These are phyloP conservation scores for Erithacus rubecula DNA, from an alignment of 2,797 vertebrate genomes.

Conservation along the genomic window DNA sequence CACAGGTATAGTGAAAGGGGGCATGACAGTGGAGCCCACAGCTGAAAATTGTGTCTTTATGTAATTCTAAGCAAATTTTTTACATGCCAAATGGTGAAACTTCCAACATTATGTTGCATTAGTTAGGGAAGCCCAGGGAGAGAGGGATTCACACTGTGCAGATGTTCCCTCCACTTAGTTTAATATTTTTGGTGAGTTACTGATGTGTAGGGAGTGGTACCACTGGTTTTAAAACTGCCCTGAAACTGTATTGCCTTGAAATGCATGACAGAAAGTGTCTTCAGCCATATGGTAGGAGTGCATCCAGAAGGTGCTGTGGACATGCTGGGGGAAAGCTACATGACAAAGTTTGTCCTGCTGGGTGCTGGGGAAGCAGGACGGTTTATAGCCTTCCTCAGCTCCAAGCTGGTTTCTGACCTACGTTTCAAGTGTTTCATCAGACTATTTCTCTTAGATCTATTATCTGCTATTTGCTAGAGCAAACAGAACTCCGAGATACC, in stretches of 20 bases:
- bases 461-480: slow-evolving; percentile 26
- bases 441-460: slow-evolving; percentile 1
- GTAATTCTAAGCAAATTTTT: background rate
- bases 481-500: slow-evolving; percentile 31
- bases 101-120: background rate
- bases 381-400: background rate
- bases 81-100: background rate
- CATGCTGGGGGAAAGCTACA: fast-evolving
- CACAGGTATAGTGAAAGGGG: background rate
- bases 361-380: background rate
- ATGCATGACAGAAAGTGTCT: background rate
- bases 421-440: background rate
- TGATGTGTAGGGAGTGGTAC: background rate
- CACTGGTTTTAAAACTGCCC: background rate
- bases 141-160: background rate
- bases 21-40: no score
- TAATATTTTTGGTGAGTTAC: background rate
- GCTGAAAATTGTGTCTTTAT: background rate
- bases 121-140: background rate
- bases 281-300: background rate
- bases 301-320: background rate
- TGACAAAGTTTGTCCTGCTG: background rate
- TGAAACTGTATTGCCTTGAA: background rate
- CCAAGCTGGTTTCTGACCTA: background rate
- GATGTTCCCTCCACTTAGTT: background rate